phyloP scores from a whole-genome alignment of 1,140 invertebrate species.

The Platyura marginata region DNA sequence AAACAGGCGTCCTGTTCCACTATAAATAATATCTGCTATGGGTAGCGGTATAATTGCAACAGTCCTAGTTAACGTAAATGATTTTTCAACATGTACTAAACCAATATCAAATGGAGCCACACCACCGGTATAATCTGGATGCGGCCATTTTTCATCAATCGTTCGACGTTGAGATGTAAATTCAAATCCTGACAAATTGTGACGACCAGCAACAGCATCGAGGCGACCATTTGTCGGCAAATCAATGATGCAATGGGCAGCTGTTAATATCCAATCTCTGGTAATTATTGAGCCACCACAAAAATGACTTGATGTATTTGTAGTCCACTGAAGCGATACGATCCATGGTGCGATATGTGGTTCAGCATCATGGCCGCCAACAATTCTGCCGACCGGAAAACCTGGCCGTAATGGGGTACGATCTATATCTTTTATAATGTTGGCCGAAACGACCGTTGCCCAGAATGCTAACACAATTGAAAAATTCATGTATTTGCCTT shows the following conservation, averaged over 20 bases:
- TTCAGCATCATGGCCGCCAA: slow-evolving; percentile 16
- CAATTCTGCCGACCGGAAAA: slow-evolving; percentile 1
- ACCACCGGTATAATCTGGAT: background rate
- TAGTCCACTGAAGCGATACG: slow-evolving; percentile 1
- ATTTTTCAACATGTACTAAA: slow-evolving; percentile 19
- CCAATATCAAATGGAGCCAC: slow-evolving; percentile 26
- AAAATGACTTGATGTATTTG: slow-evolving; percentile 16
- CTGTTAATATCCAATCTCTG: slow-evolving; percentile 23
- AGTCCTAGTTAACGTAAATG: slow-evolving; percentile 2
- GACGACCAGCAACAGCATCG: background rate
- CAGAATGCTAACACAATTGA: too few species aligned
- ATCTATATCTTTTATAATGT: too few species aligned
- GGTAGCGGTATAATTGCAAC: slow-evolving; percentile 17
- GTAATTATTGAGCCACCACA: slow-evolving; percentile 28
- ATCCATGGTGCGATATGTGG: slow-evolving; percentile 5
- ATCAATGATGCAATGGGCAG: background rate
- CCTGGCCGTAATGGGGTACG: too few species aligned
- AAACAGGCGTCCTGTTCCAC: slow-evolving; percentile 16
- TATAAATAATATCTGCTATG: slow-evolving; percentile 14
- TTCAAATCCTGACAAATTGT: background rate
- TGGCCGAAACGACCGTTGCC: too few species aligned
- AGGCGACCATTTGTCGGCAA: too few species aligned
- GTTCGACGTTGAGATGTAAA: background rate
- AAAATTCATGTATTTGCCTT: too few species aligned
- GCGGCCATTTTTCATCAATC: background rate